A percentile compares a stretch with the other conserved stretches of the same genome.
phyloP scores from a whole-genome alignment of 1,140 invertebrate species.

The Drosophila auraria region DNA sequence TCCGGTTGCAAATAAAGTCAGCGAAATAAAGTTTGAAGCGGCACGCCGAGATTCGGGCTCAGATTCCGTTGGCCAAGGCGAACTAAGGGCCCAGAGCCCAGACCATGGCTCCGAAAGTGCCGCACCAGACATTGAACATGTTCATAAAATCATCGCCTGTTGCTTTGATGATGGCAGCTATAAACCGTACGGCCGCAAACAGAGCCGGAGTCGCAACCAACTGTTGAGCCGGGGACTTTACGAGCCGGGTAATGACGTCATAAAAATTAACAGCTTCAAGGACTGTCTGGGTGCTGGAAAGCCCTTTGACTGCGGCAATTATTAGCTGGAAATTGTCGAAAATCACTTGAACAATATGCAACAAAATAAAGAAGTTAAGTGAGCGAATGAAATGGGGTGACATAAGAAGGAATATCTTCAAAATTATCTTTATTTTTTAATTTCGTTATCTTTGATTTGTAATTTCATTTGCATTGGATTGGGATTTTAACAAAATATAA shows the following conservation, averaged over 20 bases:
- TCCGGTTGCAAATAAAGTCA: conserved; percentile 78
- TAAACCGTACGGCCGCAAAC: conserved; percentile 41
- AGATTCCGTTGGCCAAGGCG: conserved; percentile 29
- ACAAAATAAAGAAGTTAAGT: neutral
- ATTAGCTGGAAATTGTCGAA: conserved; percentile 52
- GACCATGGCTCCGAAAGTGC: conserved; percentile 23
- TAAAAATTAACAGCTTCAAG: conserved; percentile 84
- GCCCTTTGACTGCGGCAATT: conserved; percentile 53
- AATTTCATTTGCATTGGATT: no score
- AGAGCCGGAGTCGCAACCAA: conserved; percentile 54
- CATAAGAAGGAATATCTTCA: neutral
- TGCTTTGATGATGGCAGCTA: conserved; percentile 51
- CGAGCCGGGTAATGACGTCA: conserved; percentile 83
- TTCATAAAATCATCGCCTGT: conserved; percentile 80
- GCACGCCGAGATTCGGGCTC: conserved; percentile 51
- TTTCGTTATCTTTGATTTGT: no score
- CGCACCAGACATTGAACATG: conserved; percentile 57
- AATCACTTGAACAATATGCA: conserved; percentile 12
- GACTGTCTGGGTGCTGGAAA: conserved; percentile 29
- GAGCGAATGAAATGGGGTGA: neutral
- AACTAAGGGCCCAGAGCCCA: neutral
- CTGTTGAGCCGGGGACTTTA: conserved; percentile 79
- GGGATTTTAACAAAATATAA: no score
- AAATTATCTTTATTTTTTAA: no score
- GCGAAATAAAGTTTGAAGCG: conserved; percentile 64